Base-by-base conservation (phyloP, 2,113 vertebrate species). In the Eudyptes chrysolophus region DNA sequence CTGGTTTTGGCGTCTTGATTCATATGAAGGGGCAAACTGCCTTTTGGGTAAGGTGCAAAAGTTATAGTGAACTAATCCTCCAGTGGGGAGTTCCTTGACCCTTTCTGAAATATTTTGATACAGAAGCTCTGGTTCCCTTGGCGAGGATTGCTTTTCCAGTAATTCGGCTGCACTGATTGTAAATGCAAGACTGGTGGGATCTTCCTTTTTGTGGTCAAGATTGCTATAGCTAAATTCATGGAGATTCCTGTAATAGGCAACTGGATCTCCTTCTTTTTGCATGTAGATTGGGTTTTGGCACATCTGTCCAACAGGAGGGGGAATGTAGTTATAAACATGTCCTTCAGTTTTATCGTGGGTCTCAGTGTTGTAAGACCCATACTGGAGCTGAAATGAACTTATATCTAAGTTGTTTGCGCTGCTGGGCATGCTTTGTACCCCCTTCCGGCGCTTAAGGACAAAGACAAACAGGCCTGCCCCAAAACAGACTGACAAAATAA, bases 31-130 rank as follows among this genome's bases (percentile, higher is more conserved):
- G 87, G 99, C 97, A 54, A 99, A 99, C 82, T 99, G 99, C 98
- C 99, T 99, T 98, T 99, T 99, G 72, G 99, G 99, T 97, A 99
- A 98, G 98, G 99, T 99, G 98, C 99, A 99, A 99, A 99, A 99
- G 98, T 99, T 99, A 98, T 99, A 99, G 94, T 99, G 99, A 93
- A 99, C 98, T 15, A 99, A 98, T 49, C 98, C 99, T 38, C 98
- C 98, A 0, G 98, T 97, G 34, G 99, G 99, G 26, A 99, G 98
- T 79, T 99, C 99, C 83, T 99, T 99, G 79, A 98, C 98, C 89
- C 99, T 98, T 94, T 99, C 99, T 36, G 99, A 98, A 77, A 99
- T 97, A 96, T 99, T 99, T 96, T 99, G 99, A 98, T 99, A 99
- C 10, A 99, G 97, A 92, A 99, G 98, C 97, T 99, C 99, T 2